Evolutionary conservation across 2,113 vertebrate species (phyloP).

Genomic region (Butastur rufipennis): DNA sequence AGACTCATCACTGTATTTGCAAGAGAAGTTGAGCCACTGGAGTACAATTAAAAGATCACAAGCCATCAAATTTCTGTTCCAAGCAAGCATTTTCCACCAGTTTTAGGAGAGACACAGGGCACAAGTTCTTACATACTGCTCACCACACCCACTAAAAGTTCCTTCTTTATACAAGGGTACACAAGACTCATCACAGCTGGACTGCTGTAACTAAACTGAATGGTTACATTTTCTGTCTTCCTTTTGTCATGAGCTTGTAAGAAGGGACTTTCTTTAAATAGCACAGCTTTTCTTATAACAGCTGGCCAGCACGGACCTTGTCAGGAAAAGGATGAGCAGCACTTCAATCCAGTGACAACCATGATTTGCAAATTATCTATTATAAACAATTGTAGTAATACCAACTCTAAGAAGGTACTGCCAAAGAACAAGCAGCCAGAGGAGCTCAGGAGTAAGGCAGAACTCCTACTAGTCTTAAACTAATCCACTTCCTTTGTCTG

Average conservation of each 20-base stretch:
- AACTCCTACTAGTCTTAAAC: background rate
- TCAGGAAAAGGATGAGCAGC: background rate
- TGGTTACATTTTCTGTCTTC: background rate
- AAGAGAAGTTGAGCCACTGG: background rate
- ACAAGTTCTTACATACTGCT: background rate
- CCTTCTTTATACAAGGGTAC: background rate
- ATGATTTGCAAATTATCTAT: background rate
- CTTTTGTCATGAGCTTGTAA: background rate
- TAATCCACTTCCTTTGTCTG: background rate
- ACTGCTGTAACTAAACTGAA: background rate
- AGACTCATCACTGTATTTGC: background rate
- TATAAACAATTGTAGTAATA: background rate
- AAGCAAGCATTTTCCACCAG: background rate
- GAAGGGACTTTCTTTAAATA: background rate
- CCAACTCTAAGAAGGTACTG: background rate
- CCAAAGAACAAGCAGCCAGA: background rate
- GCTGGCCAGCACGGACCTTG: background rate
- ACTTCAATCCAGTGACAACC: background rate
- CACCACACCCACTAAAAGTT: background rate
- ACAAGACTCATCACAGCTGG: background rate
- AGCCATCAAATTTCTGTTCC: background rate
- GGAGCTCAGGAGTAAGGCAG: background rate
- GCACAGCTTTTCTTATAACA: background rate
- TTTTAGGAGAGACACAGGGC: background rate
- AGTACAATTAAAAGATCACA: background rate